A percentile compares a stretch with the other conserved stretches of the same genome.
phyloP scores from a whole-genome alignment of 2,888 invertebrate species.

The Acanthoscelides obtectus region DNA sequence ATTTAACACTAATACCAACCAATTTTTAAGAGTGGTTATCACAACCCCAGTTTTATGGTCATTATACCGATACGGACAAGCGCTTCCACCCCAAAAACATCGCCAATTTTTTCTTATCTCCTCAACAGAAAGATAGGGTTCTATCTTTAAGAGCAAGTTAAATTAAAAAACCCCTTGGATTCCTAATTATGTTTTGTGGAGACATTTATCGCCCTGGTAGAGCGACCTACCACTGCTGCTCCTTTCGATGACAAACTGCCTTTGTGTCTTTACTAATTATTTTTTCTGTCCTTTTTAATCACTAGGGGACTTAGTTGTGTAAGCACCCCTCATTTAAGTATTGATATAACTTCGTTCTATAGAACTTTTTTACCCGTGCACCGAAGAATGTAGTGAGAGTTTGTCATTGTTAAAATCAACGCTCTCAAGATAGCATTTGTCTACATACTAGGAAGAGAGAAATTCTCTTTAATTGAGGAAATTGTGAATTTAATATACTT shows the following conservation, averaged over 20 bases:
- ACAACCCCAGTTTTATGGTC: not conserved
- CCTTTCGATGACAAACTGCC: not conserved
- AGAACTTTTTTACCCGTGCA: too few species aligned
- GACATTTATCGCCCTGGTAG: slow-evolving; percentile 27
- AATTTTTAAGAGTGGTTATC: not conserved
- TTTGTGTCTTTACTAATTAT: not conserved
- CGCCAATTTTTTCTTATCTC: not conserved
- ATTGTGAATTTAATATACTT: too few species aligned
- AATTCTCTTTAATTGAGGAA: too few species aligned
- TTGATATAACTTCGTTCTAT: not conserved
- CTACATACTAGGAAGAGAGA: too few species aligned
- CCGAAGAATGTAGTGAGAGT: too few species aligned
- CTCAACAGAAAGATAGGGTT: slow-evolving; percentile 1
- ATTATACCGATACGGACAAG: not conserved
- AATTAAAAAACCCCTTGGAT: slow-evolving; percentile 30
- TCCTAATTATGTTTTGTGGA: slow-evolving; percentile 37
- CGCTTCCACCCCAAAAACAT: not conserved
- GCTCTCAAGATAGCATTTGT: too few species aligned
- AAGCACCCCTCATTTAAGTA: not conserved
- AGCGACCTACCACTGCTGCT: not conserved
- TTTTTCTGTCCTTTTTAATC: not conserved
- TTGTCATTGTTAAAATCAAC: too few species aligned
- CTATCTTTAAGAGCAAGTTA: slow-evolving; percentile 23
- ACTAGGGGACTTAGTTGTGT: not conserved
- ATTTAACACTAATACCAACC: not conserved